Base-by-base conservation (phyloP, 2,888 invertebrate genomes). In the Cosmia trapezina region DNA sequence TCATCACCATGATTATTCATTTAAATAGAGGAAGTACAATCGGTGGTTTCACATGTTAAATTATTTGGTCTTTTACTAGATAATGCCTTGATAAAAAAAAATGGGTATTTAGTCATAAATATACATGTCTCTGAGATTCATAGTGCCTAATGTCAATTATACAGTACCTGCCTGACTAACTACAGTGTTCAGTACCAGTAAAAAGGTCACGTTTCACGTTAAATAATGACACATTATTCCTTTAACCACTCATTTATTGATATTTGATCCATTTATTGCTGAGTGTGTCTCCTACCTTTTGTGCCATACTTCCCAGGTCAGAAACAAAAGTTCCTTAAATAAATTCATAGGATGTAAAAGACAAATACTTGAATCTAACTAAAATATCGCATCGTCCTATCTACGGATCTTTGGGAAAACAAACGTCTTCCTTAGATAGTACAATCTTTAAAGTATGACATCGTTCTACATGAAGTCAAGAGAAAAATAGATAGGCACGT, bases 351-450 rank as follows among this genome's bases (percentile, higher is more conserved):
- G 19, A 51, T 64, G 19, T 45, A 43, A 53, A 62, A 77, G 28
- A 73, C n/a, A 69, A 72, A 77, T 62, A 63, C 62, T 62, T 54
- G 33, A 33, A 33, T 17, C 17, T 49, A 33, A 0, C 8, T 73
- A 41, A 73, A 53, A 78, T 78, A 69, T 66, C 19, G 49, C 17
- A 12, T 19, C 11, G 28, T 12, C 22, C 37, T 69, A 69, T 70
- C 63, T 37, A 37, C 12, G 17, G 6, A 51, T 56, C 49, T 73
- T 63, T 45, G 4, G 17, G 19, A 22, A 51, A 28, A 59, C 19
- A 17, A 62, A 62, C 57, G 41, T 37, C 54, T 12, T 62, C 19
- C 49, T 33, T 7, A 64, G 19, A 69, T 33, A 70, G 8, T n/a
- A 63, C 41, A 49, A 66, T 49, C 17, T 59, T 17, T 57, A 56